These are phyloP conservation scores for Menidia menidia DNA, from an alignment of 2,797 vertebrate genomes.

Conservation along the genomic window DNA sequence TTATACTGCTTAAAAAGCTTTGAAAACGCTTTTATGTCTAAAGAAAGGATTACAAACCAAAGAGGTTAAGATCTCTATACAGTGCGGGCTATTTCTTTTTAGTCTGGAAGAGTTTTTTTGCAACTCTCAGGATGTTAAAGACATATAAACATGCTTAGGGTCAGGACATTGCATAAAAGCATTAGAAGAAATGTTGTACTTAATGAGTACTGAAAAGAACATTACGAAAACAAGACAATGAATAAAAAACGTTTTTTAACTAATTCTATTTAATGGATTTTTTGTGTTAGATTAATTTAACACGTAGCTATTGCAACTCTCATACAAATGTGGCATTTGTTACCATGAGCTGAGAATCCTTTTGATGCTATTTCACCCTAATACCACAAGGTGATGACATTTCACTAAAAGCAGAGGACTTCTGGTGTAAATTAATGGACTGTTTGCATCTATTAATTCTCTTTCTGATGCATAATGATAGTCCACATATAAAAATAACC, in stretches of 20 bases:
- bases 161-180: background rate
- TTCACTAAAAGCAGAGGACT: slow-evolving; percentile 51
- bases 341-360: background rate
- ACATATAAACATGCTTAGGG: too few relatives aligned
- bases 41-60: background rate
- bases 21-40: background rate
- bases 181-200: background rate
- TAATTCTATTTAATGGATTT: too few relatives aligned
- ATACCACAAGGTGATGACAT: slow-evolving; percentile 78
- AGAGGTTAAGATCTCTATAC: too few relatives aligned
- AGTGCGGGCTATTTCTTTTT: too few relatives aligned
- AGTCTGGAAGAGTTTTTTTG: too few relatives aligned
- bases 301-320: background rate
- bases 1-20: background rate
- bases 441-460: slow-evolving; percentile 1
- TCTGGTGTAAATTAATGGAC: slow-evolving; percentile 5
- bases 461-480: background rate
- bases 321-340: background rate
- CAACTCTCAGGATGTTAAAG: too few relatives aligned
- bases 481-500: background rate
- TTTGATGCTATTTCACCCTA: slow-evolving; percentile 53
- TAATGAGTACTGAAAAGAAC: background rate
- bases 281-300: too few relatives aligned
- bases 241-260: too few relatives aligned
- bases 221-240: background rate